Base-by-base conservation (phyloP, 92 coral and sea anemone species). In the Porites cylindrica region DNA sequence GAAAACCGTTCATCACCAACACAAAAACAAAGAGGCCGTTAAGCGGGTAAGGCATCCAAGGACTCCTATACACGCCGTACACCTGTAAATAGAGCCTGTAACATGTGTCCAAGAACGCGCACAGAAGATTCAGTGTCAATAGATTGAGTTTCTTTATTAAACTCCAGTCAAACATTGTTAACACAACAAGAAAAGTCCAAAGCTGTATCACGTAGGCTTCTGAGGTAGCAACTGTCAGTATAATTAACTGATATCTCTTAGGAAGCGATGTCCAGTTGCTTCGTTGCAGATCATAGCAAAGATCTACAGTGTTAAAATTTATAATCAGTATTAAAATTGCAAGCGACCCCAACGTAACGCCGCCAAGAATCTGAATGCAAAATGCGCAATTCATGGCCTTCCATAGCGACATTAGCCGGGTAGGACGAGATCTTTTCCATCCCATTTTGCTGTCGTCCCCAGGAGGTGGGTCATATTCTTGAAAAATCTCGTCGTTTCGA, bases 11-110 rank as follows among this genome's bases (percentile, higher is more conserved):
- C 47, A 38, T 3, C 47, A 38, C 6, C 21, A 87, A 53, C 69
- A 38, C 4, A 38, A 38, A 75, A 52, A 4, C 74, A 8, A 90
- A 93, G n/a, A 93, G 65, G 17, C 75, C 81, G 43, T 90, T 82
- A 23, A 90, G 77, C 3, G 90, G 89, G 51, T 68, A 75, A 3
- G 84, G 59, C 91, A 79, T 79, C 93, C 96, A 90, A 2, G 86
- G 54, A 23, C 50, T 8, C n/a, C 83, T 75, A 71, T 86, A 93
- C 38, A 90, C 69, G 4, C 89, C 96, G 24, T 21, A 93, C 8
- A 93, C 43, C 61, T 86, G 90, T n/a, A 90, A 75, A 52, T 6
- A 72, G 7, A 93, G 92, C 8, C 91, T 74, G 75, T 87, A 93
- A 0, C 67, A 79, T 66, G 85, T 72, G 65, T 93, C 96, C 5